phyloP scores from a whole-genome alignment of 2,113 vertebrate species.

The Eptesicus fuscus region DNA sequence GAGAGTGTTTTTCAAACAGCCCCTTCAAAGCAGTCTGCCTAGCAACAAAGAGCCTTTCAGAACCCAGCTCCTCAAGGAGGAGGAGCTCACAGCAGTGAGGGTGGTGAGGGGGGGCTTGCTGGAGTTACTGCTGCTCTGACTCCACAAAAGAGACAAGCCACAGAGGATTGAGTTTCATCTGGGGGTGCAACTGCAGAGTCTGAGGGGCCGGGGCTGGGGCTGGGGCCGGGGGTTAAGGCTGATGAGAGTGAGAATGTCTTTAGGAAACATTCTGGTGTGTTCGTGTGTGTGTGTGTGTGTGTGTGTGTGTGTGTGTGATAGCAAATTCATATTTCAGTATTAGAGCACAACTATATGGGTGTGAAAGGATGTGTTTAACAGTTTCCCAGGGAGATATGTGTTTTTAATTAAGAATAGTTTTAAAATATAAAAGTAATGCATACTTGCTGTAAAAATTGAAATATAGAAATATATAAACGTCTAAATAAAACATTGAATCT shows the following conservation, averaged over 20 bases:
- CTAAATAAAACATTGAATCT: background rate
- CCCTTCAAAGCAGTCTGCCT: slow-evolving; percentile 53
- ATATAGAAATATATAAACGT: background rate
- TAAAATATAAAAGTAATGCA: slow-evolving; percentile 18
- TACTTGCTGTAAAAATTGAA: slow-evolving; percentile 18
- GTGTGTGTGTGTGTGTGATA: background rate
- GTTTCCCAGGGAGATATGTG: slow-evolving; percentile 12
- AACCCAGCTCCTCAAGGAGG: background rate
- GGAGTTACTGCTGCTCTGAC: slow-evolving; percentile 6
- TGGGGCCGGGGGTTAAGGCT: background rate
- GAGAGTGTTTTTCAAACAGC: slow-evolving; percentile 48
- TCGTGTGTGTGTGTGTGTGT: background rate
- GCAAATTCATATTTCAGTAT: slow-evolving; percentile 8
- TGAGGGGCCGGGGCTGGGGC: background rate
- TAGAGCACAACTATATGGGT: background rate
- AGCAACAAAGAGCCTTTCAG: slow-evolving; percentile 60
- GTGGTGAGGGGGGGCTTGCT: background rate
- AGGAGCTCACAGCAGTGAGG: background rate
- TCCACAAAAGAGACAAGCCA: background rate
- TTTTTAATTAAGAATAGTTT: slow-evolving; percentile 53
- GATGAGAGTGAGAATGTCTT: background rate
- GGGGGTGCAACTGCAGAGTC: background rate
- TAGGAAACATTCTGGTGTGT: background rate
- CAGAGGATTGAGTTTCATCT: background rate
- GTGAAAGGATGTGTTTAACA: background rate